phyloP scores from a whole-genome alignment of 2,888 invertebrate species.

The Eremobia ochroleuca region DNA sequence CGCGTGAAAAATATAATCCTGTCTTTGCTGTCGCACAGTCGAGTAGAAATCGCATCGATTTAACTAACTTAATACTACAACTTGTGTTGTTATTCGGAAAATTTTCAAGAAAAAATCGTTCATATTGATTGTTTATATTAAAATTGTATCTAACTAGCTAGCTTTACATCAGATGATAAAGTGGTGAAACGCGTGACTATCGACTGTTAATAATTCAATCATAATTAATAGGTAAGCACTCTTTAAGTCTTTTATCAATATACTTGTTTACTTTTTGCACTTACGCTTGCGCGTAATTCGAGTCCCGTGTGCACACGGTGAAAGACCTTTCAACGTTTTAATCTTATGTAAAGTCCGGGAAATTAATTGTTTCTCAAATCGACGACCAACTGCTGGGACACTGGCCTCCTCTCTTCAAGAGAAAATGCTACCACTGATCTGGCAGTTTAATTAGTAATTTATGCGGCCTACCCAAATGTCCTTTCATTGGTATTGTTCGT shows the following conservation, averaged over 20 bases:
- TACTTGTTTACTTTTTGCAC: not conserved
- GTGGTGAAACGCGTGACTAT: slow-evolving; percentile 4
- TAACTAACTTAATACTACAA: too few species aligned
- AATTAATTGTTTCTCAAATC: not conserved
- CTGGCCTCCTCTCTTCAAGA: too few species aligned
- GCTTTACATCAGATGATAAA: not conserved
- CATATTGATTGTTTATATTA: not conserved
- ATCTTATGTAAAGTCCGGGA: not conserved
- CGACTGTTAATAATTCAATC: slow-evolving; percentile 17
- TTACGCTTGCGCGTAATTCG: not conserved
- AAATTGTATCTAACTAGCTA: not conserved
- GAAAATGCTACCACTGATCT: too few species aligned
- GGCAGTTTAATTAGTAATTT: too few species aligned
- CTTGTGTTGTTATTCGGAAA: not conserved
- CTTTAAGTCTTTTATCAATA: slow-evolving; percentile 26
- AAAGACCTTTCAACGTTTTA: not conserved
- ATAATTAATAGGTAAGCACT: slow-evolving; percentile 1
- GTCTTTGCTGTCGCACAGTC: not conserved
- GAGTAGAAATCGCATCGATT: not conserved
- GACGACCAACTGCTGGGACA: not conserved
- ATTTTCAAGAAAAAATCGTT: not conserved
- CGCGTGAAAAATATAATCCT: not conserved
- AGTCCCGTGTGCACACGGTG: slow-evolving; percentile 14
- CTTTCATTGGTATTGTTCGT: too few species aligned
- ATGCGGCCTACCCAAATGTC: too few species aligned